These are phyloP conservation scores for Drosophila basisetae DNA, from an alignment of 2,888 invertebrate genomes.

Conservation along the genomic window DNA sequence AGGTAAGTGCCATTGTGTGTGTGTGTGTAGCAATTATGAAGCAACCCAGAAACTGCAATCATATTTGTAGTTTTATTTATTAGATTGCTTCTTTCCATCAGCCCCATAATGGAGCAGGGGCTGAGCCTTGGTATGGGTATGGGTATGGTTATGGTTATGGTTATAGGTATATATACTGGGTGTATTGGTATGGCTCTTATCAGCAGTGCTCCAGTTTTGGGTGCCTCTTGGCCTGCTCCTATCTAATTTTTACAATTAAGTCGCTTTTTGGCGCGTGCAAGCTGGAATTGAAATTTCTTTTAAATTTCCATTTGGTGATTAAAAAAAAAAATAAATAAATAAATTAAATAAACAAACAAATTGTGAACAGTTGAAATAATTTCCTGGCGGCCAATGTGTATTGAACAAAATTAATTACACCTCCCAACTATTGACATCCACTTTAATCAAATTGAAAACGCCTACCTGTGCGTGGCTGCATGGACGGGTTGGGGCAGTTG, in stretches of 20 bases:
- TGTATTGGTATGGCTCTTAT: slow-evolving; percentile 37
- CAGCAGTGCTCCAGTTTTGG: slow-evolving; percentile 53
- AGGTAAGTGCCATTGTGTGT: neutral
- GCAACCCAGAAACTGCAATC: slow-evolving; percentile 29
- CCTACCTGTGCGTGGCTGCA: neutral
- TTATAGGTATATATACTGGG: neutral
- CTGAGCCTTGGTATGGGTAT: slow-evolving; percentile 1
- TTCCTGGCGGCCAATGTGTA: slow-evolving; percentile 29
- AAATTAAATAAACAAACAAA: slow-evolving; percentile 27
- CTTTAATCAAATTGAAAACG: slow-evolving; percentile 28
- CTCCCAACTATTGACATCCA: slow-evolving; percentile 23
- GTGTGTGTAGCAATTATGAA: neutral
- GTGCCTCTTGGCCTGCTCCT: slow-evolving; percentile 27
- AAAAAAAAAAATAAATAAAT: slow-evolving; percentile 18
- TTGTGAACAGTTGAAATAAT: slow-evolving; percentile 28
- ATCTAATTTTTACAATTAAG: slow-evolving; percentile 35
- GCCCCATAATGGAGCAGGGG: neutral
- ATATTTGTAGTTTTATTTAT: slow-evolving; percentile 50
- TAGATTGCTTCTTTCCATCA: slow-evolving; percentile 46
- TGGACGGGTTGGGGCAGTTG: neutral
- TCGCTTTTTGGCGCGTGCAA: slow-evolving; percentile 27
- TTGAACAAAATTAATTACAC: slow-evolving; percentile 41
- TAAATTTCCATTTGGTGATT: slow-evolving; percentile 48
- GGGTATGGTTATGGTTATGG: neutral
- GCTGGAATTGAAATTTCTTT: slow-evolving; percentile 16